Conservation (phyloP, 2,888 invertebrate genomes). For the Aleiodes leptofemur region DNA sequence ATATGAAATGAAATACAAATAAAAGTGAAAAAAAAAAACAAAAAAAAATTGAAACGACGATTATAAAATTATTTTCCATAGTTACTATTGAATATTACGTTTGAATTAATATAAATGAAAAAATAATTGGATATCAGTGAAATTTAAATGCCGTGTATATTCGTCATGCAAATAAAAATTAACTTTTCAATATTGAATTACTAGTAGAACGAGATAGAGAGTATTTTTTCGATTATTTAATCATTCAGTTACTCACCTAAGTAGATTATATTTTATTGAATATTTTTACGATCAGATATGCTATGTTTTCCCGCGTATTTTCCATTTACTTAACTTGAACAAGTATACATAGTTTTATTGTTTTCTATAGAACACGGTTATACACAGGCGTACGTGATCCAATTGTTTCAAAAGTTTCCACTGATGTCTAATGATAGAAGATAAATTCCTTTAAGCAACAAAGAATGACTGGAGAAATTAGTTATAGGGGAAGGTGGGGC, state of each 20-base stretch:
- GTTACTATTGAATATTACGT: constrained; percentile 35
- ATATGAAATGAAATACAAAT: background rate
- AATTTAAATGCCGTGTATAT: constrained; percentile 3
- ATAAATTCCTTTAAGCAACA: no score
- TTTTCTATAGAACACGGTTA: no score
- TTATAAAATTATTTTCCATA: constrained; percentile 26
- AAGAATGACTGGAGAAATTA: no score
- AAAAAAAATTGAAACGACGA: constrained; percentile 16
- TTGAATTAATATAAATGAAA: constrained; percentile 1
- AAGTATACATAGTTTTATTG: constrained; percentile 7
- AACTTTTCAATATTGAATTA: background rate
- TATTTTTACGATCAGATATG: no score
- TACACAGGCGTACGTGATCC: no score
- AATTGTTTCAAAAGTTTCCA: no score
- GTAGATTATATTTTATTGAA: no score
- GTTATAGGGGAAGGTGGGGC: no score
- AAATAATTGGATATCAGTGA: background rate
- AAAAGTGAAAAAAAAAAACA: background rate
- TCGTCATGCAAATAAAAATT: constrained; percentile 28
- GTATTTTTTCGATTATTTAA: background rate
- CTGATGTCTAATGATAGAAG: no score
- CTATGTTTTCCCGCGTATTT: background rate
- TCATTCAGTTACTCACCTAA: no score
- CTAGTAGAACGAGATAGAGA: background rate
- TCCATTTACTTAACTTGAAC: constrained; percentile 2